Percentiles rank a stretch among this genome's conserved stretches.
phyloP scores from a whole-genome alignment of 2,113 vertebrate genomes.

The Poecile atricapillus region DNA sequence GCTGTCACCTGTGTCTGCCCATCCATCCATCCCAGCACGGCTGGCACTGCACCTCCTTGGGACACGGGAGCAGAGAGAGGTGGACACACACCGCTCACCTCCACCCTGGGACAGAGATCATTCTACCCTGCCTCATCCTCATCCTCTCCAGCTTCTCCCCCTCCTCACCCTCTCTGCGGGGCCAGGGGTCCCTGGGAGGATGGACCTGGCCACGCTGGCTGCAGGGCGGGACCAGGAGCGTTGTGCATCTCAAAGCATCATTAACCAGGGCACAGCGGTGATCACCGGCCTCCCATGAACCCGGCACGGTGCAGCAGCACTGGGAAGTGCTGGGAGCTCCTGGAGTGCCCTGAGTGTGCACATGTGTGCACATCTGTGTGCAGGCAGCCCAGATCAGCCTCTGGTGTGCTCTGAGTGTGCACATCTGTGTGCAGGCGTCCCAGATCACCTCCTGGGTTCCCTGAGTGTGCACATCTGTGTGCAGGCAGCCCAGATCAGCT shows the following conservation, averaged over 20 bases:
- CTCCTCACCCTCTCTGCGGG: rapidly evolving
- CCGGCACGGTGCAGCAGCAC: rapidly evolving
- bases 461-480: background rate
- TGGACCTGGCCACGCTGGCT: rapidly evolving
- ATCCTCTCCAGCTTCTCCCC: background rate
- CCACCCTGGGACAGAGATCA: background rate
- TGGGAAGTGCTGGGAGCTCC: background rate
- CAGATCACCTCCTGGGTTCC: background rate
- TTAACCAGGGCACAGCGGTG: background rate
- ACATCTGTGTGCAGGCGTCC: background rate
- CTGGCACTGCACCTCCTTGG: rapidly evolving
- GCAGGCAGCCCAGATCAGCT: background rate
- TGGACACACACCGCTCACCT: background rate
- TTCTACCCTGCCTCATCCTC: background rate
- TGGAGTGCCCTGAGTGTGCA: background rate
- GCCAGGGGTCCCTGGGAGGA: background rate
- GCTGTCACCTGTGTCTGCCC: background rate
- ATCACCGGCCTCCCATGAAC: background rate
- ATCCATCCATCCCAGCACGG: background rate
- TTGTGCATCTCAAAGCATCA: background rate
- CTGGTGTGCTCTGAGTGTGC: background rate
- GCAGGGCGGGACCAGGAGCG: background rate
- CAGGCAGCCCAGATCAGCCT: background rate
- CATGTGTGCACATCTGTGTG: rapidly evolving
- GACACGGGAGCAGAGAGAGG: background rate